These are phyloP conservation scores for Cheirogaleus major DNA, from an alignment of 2,797 vertebrate genomes.

Conservation along the genomic window DNA sequence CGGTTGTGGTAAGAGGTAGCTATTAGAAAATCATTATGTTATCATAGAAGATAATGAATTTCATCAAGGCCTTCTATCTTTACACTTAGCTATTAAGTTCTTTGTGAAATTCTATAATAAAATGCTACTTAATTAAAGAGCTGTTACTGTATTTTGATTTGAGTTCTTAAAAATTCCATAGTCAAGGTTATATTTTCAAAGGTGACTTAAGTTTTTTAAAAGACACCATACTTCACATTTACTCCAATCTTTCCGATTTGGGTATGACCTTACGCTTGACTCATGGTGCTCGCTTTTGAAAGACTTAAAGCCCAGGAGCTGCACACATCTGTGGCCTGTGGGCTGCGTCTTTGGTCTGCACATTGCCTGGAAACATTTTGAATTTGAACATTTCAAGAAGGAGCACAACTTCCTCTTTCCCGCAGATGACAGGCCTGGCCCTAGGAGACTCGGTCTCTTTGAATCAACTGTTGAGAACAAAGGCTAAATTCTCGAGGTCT, in stretches of 20 bases:
- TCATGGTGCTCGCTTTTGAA: neutral
- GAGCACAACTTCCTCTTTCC: neutral
- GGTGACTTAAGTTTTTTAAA: neutral
- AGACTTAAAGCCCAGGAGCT: neutral
- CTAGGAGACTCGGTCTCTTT: neutral
- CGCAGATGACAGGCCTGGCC: neutral
- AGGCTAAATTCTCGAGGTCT: neutral
- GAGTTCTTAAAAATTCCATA: neutral
- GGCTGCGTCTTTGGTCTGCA: neutral
- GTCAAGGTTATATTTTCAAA: neutral
- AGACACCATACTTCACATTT: neutral
- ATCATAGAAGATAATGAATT: neutral
- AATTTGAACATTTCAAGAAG: neutral
- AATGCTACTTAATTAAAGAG: neutral
- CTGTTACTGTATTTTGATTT: neutral
- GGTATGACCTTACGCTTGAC: neutral
- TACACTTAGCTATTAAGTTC: neutral
- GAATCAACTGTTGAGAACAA: neutral
- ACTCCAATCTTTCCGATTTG: neutral
- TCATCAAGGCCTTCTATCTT: neutral
- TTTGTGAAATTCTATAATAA: slow-evolving; percentile 62
- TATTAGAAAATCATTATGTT: slow-evolving; percentile 14
- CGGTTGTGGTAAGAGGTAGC: neutral
- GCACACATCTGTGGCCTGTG: neutral
- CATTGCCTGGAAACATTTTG: neutral